Evolutionary conservation across 2,113 vertebrate species (phyloP), one percentile per base, ranked within the genome.

Genomic region (Nycticebus coucang): DNA sequence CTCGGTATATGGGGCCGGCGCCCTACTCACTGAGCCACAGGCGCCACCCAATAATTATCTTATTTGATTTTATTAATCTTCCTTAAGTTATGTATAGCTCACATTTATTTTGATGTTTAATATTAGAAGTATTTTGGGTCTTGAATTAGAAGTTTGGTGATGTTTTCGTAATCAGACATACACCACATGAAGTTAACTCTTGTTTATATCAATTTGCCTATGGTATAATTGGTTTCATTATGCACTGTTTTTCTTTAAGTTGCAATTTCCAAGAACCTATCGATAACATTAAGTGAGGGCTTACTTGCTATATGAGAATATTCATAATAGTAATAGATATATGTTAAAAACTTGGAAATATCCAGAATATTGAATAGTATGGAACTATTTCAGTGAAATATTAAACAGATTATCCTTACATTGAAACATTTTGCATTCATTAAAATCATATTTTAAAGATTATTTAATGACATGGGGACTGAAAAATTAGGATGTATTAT

Each of bases 401-500:
- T 50, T 93, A 66, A 80, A 57, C 5, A 94, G 18, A 81, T 59
- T 89, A 41, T 86, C 21, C 33, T 91, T 72, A 35, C 19, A 69
- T 15, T 62, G 35, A 81, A 93, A 64, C 57, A 35, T 79, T 95
- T 72, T 21, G 0, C 15, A 59, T 45, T 78, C 22, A 96, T 90
- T 78, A 55, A 78, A 92, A 19, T 68, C 17, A 60, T 59, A 69
- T 78, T 95, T 60, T 57, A 89, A 92, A 66, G 11, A 89, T 55
- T 74, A 86, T 72, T 93, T 94, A 94, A 75, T 94, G 28, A 85
- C 4, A 33, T 24, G n/a, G 59, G 21, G 33, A 66, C n/a, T 68
- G 69, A 93, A 93, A 93, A 35, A 50, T 72, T 79, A 95, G 79
- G 50, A 35, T 66, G 53, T 6, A n/a, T 17, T 71, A 30, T 87